A percentile compares a stretch with the other conserved stretches of the same genome.
phyloP scores from a whole-genome alignment of 2,797 vertebrate genomes.

The Pogonophryne albipinna region DNA sequence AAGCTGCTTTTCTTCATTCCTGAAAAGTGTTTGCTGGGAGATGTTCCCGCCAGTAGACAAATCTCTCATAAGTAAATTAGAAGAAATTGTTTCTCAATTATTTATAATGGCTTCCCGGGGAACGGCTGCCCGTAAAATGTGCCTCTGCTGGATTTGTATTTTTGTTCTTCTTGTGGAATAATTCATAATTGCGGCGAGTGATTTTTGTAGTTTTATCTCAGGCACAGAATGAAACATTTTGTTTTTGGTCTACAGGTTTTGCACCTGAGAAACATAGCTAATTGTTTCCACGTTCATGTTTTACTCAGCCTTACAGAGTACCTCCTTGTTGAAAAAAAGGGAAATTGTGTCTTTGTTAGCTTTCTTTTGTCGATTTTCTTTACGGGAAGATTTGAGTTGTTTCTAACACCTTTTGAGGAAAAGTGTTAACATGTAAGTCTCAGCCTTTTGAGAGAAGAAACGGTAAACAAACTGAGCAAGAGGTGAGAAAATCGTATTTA shows the following conservation, averaged over 20 bases:
- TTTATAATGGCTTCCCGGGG: slow-evolving; percentile 45
- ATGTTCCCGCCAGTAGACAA: slow-evolving; percentile 16
- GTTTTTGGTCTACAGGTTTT: slow-evolving; percentile 29
- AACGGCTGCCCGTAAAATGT: slow-evolving; percentile 36
- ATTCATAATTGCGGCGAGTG: slow-evolving; percentile 31
- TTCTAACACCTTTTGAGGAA: slow-evolving; percentile 8
- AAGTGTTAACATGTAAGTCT: slow-evolving; percentile 17
- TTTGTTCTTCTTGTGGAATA: slow-evolving; percentile 38
- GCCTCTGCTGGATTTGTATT: slow-evolving; percentile 32
- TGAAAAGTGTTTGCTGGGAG: slow-evolving; percentile 20
- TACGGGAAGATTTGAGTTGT: slow-evolving; percentile 1
- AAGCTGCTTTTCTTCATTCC: background rate
- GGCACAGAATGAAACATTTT: slow-evolving; percentile 28
- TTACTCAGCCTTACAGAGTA: slow-evolving; percentile 11
- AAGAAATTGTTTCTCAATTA: slow-evolving; percentile 41
- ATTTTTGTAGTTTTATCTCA: slow-evolving; percentile 31
- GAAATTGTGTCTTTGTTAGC: background rate
- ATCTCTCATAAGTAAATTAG: slow-evolving; percentile 42
- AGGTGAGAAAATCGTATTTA: slow-evolving; percentile 35
- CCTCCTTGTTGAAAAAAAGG: background rate
- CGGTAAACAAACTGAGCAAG: slow-evolving; percentile 21
- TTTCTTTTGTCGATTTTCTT: slow-evolving; percentile 1
- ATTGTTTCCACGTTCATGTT: background rate
- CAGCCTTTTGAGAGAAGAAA: slow-evolving; percentile 2
- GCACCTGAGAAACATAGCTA: slow-evolving; percentile 22